These are phyloP conservation scores for Halocynthia aurantium DNA, from an alignment of 23 tunicate species.

Conservation along the genomic window DNA sequence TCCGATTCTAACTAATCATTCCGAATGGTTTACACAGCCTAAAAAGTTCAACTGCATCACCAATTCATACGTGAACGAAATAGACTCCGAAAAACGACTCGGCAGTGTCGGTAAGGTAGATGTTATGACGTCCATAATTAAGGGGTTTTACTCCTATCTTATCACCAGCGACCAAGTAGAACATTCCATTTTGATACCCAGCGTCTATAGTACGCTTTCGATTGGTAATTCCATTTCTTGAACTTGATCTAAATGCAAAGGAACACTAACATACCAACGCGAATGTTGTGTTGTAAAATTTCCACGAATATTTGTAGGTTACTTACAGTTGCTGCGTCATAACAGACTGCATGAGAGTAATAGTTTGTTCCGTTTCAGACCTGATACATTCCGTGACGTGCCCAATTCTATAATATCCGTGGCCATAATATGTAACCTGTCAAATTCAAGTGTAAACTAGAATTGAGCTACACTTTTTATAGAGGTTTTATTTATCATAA, in stretches of 20 bases:
- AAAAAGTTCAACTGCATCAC: not conserved
- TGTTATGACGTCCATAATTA: constrained; percentile 3
- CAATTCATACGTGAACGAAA: not conserved
- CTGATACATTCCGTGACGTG: constrained; percentile 25
- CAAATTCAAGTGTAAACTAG: not conserved
- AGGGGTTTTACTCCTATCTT: constrained; percentile 43
- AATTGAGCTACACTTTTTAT: too few relatives aligned
- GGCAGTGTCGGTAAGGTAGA: not conserved
- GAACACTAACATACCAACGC: not conserved
- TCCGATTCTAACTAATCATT: too few relatives aligned
- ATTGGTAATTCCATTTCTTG: constrained; percentile 4
- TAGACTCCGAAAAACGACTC: not conserved
- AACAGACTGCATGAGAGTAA: constrained; percentile 10
- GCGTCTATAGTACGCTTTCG: constrained; percentile 19
- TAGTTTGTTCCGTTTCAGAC: not conserved
- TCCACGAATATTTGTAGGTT: not conserved
- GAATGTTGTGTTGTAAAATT: not conserved
- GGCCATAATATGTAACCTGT: constrained; percentile 28
- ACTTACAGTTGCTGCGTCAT: constrained; percentile 38
- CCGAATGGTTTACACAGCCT: too few relatives aligned
- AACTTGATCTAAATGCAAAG: constrained; percentile 4
- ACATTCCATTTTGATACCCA: constrained; percentile 60
- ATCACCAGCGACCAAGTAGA: constrained; percentile 37
- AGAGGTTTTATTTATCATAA: too few relatives aligned
- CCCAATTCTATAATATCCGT: constrained; percentile 18